Conservation (phyloP, 2,113 vertebrate species). For the Illadopsis cleaveri region DNA sequence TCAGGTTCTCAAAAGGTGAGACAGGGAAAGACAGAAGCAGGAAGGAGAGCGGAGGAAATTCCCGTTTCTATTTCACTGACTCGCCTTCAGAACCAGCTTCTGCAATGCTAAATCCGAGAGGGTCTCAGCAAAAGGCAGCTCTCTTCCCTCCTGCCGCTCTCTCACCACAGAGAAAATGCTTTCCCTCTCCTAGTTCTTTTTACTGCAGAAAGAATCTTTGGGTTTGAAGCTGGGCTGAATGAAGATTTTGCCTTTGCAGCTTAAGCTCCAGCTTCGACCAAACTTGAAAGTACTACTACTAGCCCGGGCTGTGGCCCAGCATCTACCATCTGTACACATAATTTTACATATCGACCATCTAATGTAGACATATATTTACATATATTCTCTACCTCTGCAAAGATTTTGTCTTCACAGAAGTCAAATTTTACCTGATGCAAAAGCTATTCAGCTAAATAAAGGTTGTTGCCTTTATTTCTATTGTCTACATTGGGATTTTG, state of each 20-base stretch:
- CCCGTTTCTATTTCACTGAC: slow-evolving; percentile 36
- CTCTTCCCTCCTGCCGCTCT: neutral
- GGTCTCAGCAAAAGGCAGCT: neutral
- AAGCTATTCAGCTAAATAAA: neutral
- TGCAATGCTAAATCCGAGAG: slow-evolving; percentile 8
- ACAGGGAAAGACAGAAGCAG: slow-evolving; percentile 44
- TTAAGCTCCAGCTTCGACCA: neutral
- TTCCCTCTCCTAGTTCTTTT: neutral
- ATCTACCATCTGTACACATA: neutral
- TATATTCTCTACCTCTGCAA: neutral
- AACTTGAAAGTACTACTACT: neutral
- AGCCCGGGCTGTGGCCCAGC: neutral
- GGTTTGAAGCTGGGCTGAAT: neutral
- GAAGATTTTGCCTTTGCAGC: neutral
- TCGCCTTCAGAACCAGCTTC: neutral
- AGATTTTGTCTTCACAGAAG: neutral
- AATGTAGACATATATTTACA: neutral
- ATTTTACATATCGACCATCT: neutral
- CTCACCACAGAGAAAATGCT: neutral
- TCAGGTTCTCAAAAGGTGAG: slow-evolving; percentile 68
- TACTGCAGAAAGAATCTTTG: neutral
- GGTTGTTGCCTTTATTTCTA: neutral
- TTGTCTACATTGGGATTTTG: neutral
- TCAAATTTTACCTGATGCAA: neutral
- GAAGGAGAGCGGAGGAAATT: slow-evolving; percentile 51